Evolutionary conservation across 2,797 vertebrate species (phyloP).

Genomic region (Urophycis tenuis): DNA sequence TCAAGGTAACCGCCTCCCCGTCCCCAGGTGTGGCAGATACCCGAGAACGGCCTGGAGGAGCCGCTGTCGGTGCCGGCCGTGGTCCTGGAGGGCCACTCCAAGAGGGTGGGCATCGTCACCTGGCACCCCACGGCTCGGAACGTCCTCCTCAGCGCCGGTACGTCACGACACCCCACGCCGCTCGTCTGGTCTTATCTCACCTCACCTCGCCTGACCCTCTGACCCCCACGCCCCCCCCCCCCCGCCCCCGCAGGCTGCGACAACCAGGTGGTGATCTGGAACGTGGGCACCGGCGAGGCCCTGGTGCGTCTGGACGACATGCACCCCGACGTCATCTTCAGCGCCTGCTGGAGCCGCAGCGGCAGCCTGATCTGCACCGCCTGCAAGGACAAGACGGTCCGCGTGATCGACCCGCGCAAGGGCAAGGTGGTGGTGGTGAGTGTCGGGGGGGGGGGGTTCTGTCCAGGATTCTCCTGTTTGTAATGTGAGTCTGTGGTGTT

Average conservation of each 20-base stretch:
- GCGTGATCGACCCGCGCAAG: slow-evolving; percentile 92
- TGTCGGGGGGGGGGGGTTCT: slow-evolving; percentile 36
- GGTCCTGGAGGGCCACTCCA: slow-evolving; percentile 92
- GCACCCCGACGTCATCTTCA: slow-evolving; percentile 95
- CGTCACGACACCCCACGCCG: neutral
- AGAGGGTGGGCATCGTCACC: slow-evolving; percentile 92
- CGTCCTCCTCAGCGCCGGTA: slow-evolving; percentile 95
- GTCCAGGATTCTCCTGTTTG: no score
- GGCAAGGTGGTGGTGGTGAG: slow-evolving; percentile 84
- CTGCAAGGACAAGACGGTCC: slow-evolving; percentile 97
- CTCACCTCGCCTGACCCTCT: no score
- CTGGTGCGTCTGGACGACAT: slow-evolving; percentile 91
- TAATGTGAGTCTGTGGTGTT: no score
- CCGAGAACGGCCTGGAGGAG: slow-evolving; percentile 84
- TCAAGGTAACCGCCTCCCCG: neutral
- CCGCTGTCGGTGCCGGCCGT: slow-evolving; percentile 88
- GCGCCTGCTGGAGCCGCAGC: slow-evolving; percentile 92
- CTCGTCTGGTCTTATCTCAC: no score
- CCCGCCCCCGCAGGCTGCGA: slow-evolving; percentile 76
- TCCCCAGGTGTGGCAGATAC: slow-evolving; percentile 94
- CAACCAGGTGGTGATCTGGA: slow-evolving; percentile 93
- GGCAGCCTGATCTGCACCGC: slow-evolving; percentile 93
- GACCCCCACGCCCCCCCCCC: neutral
- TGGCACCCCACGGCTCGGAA: slow-evolving; percentile 97
- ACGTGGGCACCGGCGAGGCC: slow-evolving; percentile 89